These are phyloP conservation scores for Cylloceria caligata DNA, from an alignment of 2,888 invertebrate genomes.

Conservation along the genomic window DNA sequence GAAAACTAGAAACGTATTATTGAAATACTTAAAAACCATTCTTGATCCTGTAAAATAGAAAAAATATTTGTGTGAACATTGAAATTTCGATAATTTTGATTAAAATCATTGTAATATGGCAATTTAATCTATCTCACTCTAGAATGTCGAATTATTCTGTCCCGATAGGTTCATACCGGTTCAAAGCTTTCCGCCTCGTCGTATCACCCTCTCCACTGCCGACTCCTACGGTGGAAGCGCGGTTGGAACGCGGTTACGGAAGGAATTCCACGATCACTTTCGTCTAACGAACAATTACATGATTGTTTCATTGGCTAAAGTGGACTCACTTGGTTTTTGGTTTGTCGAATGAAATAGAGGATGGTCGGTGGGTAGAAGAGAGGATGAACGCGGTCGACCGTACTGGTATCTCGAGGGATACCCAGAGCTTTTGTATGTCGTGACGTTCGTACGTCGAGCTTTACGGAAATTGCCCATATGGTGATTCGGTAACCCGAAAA, in stretches of 20 bases:
- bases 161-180: constrained; percentile 17
- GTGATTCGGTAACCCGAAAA: constrained; percentile 37
- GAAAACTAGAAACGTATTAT: too few species aligned
- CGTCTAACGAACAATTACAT: constrained; percentile 53
- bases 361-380: not conserved
- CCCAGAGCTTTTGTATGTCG: constrained; percentile 19
- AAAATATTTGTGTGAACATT: too few species aligned
- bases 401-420: constrained; percentile 37
- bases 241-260: constrained; percentile 18
- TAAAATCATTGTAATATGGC: not conserved
- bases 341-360: constrained; percentile 7
- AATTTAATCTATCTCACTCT: not conserved
- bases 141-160: constrained; percentile 46
- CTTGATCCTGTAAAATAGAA: too few species aligned
- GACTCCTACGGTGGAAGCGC: not conserved
- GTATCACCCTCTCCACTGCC: not conserved
- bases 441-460: not conserved
- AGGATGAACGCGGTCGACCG: constrained; percentile 2
- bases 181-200: constrained; percentile 18
- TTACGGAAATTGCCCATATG: constrained; percentile 4
- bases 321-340: constrained; percentile 31
- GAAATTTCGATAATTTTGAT: too few species aligned
- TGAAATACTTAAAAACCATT: too few species aligned
- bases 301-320: constrained; percentile 39
- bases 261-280: constrained; percentile 56